Percentiles rank a stretch among this genome's conserved stretches.
These are phyloP conservation scores for Aphelinus atriplicis DNA, from an alignment of 1,140 invertebrate species.

Conservation along the genomic window DNA sequence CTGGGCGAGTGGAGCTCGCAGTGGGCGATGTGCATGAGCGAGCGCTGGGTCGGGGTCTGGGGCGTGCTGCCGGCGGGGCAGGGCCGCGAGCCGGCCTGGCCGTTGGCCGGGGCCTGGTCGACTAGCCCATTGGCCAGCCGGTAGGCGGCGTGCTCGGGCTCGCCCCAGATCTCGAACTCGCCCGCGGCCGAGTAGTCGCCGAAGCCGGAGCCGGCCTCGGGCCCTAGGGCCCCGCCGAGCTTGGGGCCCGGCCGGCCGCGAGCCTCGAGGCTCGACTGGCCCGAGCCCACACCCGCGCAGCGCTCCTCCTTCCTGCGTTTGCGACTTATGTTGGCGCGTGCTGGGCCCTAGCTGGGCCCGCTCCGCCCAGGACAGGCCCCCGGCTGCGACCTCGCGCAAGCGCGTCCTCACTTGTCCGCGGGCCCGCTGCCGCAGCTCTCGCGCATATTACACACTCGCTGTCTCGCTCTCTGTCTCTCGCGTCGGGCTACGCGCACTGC, in stretches of 20 bases:
- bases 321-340: conserved; percentile 40
- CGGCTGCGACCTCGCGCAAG: conserved; percentile 5
- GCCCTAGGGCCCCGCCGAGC: conserved; percentile 22
- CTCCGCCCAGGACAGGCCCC: background rate
- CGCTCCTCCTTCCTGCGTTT: conserved; percentile 41
- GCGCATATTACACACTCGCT: conserved; percentile 4
- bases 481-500: background rate
- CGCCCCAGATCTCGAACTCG: conserved; percentile 65
- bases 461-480: conserved; percentile 5
- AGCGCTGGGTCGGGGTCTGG: conserved; percentile 52
- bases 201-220: conserved; percentile 51
- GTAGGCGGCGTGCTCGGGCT: conserved; percentile 54
- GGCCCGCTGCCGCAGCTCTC: background rate
- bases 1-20: conserved; percentile 64
- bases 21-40: conserved; percentile 62
- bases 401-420: conserved; percentile 19
- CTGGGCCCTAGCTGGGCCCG: conserved; percentile 42
- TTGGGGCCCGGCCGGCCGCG: conserved; percentile 25
- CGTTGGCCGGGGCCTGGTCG: conserved; percentile 48
- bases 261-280: conserved; percentile 38
- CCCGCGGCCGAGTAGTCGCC: conserved; percentile 65
- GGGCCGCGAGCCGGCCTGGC: conserved; percentile 41
- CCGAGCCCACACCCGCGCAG: conserved; percentile 33
- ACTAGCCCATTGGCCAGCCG: conserved; percentile 61
- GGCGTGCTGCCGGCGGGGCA: conserved; percentile 39